Evolutionary conservation across 2,888 invertebrate genomes (phyloP), one percentile per base, ranked within the genome.

Genomic region (Chydorus sphaericus): DNA sequence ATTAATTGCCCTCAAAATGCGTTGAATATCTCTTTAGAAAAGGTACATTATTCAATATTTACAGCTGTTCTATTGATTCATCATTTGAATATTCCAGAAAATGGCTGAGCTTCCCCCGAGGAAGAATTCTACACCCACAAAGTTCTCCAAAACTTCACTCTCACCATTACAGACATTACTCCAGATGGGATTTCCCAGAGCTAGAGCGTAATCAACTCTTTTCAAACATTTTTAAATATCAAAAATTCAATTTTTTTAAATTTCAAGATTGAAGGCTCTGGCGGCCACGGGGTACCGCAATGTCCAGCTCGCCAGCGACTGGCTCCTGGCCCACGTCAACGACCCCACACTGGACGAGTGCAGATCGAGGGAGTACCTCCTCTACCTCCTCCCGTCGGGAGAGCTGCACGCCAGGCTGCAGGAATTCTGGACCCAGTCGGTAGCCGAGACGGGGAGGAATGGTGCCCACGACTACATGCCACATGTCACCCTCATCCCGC

Each of bases 381-480:
- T 92, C 44, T 91, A 91, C 68, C 82, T 85, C 2, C 90, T 87
- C 66, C 92, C 92, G 2, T 83, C 82, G 1, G 87, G 87, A 2
- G 72, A 76, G 1, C 76, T 91, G 61, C 71, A 83, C 1, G 78
- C 80, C 55, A 82, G 85, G 65, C 70, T 88, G 20, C 77, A 81
- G 51, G 76, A 78, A 53, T 91, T 87, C 69, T 87, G 85, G 85
- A 74, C 79, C 1, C 83, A 83, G 65, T 86, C 87, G 0, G 78
- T 80, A 63, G 72, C 77, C 31, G 70, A 79, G 11, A 81, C 81
- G 65, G 85, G 85, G 6, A 88, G 90, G 85, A 92, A 91, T 71
- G 86, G 88, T 23, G 89, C 89, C 1, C 91, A 90, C 65, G 87
- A 88, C 68, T 89, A 83, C 69, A 82, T 86, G 58, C 91, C 91